A percentile compares a stretch with the other conserved stretches of the same genome.
Conservation (phyloP, 2,113 vertebrate genomes). For the Octodon degus region DNA sequence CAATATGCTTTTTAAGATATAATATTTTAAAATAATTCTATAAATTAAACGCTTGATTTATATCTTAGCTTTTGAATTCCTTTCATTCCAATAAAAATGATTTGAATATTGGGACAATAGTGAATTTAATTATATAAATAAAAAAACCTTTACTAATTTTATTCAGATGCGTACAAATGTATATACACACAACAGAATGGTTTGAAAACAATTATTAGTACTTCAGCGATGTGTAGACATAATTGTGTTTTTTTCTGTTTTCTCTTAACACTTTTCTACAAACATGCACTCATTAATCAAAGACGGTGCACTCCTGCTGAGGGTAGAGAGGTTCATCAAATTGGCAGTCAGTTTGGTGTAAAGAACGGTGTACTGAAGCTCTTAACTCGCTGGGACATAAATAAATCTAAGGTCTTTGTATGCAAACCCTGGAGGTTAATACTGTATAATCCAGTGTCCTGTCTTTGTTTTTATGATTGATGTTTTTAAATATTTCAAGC, state of each 20-base stretch:
- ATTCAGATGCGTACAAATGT: neutral
- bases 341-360: constrained; percentile 93
- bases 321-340: constrained; percentile 95
- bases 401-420: constrained; percentile 96
- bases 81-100: constrained; percentile 64
- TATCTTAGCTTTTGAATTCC: neutral
- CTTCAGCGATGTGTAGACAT: constrained; percentile 77
- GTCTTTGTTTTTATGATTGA: constrained; percentile 96
- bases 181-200: neutral
- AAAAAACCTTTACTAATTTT: constrained; percentile 19
- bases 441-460: constrained; percentile 96
- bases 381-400: constrained; percentile 91
- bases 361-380: constrained; percentile 90
- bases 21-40: constrained; percentile 55
- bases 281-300: constrained; percentile 95
- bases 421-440: constrained; percentile 98
- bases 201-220: constrained; percentile 79
- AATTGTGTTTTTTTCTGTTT: constrained; percentile 87
- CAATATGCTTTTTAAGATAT: constrained; percentile 37
- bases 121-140: neutral
- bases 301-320: constrained; percentile 91
- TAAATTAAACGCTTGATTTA: constrained; percentile 50
- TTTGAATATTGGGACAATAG: neutral
- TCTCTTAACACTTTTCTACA: constrained; percentile 88
- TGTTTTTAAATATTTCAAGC: constrained; percentile 93